phyloP scores from a whole-genome alignment of 53 echinoderm and acorn worm genomes.

The Apostichopus leukothele region DNA sequence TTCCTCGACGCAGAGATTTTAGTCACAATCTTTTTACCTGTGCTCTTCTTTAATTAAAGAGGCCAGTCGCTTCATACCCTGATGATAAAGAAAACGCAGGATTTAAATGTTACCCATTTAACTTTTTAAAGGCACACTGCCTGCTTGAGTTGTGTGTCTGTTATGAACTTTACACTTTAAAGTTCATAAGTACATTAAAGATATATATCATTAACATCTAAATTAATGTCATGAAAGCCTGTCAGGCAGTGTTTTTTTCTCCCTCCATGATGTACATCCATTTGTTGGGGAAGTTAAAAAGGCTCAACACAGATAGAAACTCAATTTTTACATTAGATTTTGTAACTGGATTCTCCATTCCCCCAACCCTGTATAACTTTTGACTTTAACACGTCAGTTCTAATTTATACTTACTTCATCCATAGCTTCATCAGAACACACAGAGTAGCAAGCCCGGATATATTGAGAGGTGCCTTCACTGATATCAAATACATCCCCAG shows the following conservation, averaged over 20 bases:
- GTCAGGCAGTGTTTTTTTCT: too few species aligned
- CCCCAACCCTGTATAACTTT: too few species aligned
- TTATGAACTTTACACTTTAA: too few species aligned
- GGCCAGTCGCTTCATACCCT: slow-evolving; percentile 79
- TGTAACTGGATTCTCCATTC: too few species aligned
- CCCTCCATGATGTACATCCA: too few species aligned
- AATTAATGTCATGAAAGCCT: too few species aligned
- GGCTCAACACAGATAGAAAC: too few species aligned
- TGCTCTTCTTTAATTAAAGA: slow-evolving; percentile 67
- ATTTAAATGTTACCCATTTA: not conserved
- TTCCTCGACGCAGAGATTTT: too few species aligned
- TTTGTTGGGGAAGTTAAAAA: too few species aligned
- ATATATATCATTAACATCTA: not conserved
- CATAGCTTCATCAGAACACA: slow-evolving; percentile 81
- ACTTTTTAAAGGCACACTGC: not conserved
- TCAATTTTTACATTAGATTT: too few species aligned
- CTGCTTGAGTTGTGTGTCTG: not conserved
- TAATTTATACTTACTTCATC: slow-evolving; percentile 63
- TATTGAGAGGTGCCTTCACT: slow-evolving; percentile 64
- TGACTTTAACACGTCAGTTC: too few species aligned
- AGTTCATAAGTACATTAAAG: not conserved
- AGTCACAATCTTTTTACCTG: not conserved
- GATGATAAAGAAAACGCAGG: not conserved
- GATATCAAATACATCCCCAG: slow-evolving; percentile 73
- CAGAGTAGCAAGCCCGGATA: slow-evolving; percentile 77